Base-by-base conservation (phyloP, 2,888 invertebrate species). In the Scelioninae gen. 2 region DNA sequence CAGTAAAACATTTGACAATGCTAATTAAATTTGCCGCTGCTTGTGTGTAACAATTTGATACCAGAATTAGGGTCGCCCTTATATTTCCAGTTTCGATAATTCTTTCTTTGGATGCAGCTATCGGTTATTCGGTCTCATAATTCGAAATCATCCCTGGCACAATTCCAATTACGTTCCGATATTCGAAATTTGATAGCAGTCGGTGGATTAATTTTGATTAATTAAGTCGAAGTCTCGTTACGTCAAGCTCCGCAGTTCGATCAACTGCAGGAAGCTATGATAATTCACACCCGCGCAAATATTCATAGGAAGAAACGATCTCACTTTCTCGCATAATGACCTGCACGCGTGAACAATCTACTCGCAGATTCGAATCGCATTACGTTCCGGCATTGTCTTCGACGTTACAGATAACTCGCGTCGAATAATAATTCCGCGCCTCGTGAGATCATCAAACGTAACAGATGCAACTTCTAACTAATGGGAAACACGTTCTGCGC, bases 381-480 rank as follows among this genome's bases (percentile, higher is more conserved):
- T 65, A 65, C 48, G 58, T 55, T 25, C 18, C 22, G 43, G 50
- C 31, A 72, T 72, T 72, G 72, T 72, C 65, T 67, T 35, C 31
- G 18, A 13, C 25, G 45, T 63, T 72, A 53, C 72, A 19, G 65
- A 72, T 67, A 72, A 61, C 60, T 48, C 67, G 16, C 50, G 25
- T 55, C 72, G 67, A 72, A 72, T 72, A 72, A 72, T 65, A 67
- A 72, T 72, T 72, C 57, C 55, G 55, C 48, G 55, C 65, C 48
- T 61, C 72, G 72, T 72, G 67, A 67, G 67, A 72, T 67, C 67
- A 61, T 61, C 67, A 67, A 50, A 67, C 67, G 72, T 67, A 67
- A 67, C 60, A 72, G 58, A 71, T 58, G 52, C 64, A 28, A 13
- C 63, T 63, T 13, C 57, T 64, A 50, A 70, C 70, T 57, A 63